Evolutionary conservation across 1,140 invertebrate species (phyloP), one percentile per base, ranked within the genome.

Genomic region (Pogonognathellus flavescens): DNA sequence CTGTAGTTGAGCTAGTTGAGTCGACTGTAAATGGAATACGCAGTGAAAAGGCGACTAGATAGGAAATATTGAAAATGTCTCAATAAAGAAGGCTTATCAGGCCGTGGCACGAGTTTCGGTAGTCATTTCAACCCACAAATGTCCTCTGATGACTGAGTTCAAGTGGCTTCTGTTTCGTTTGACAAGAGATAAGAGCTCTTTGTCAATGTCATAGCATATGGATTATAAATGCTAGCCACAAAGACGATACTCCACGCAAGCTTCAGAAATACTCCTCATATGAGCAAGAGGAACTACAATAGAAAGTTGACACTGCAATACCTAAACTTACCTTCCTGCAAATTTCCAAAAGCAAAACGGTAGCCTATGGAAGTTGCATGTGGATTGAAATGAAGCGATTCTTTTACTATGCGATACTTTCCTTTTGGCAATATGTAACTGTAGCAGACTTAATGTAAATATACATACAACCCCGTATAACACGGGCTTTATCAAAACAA

Each of bases 11-110:
- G 31, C 31, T 41, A 41, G 1, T 41, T 1, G 2, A 41, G 31
- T 41, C 6, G 31, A 6, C 6, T 41, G 31, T 41, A 41, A 41
- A 41, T 41, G 31, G 1, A 41, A 41, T 6, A 41, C 31, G 31
- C 6, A 41, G 31, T 41, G 31, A 41, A 6, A 6, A 41, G 31
- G 59, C 11, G 31, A 49, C 41, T 18, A 84, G 85, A 86, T 82
- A 83, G 72, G 60, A 84, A 86, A 86, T 86, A 86, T 86, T 86
- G 85, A 76, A 86, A 86, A 86, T 84, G 85, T 86, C 85, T 86
- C 85, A 86, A 86, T 86, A 86, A 86, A 86, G 72, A 62, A 50
- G 76, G 84, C 84, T 85, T 85, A 85, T 85, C 84, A 85, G 80
- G 14, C 76, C 52, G 31, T 76, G 66, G 84, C 84, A 85, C 84